Evolutionary conservation across 2,888 invertebrate genomes (phyloP), one percentile per base, ranked within the genome.

Genomic region (Dugesia japonica): DNA sequence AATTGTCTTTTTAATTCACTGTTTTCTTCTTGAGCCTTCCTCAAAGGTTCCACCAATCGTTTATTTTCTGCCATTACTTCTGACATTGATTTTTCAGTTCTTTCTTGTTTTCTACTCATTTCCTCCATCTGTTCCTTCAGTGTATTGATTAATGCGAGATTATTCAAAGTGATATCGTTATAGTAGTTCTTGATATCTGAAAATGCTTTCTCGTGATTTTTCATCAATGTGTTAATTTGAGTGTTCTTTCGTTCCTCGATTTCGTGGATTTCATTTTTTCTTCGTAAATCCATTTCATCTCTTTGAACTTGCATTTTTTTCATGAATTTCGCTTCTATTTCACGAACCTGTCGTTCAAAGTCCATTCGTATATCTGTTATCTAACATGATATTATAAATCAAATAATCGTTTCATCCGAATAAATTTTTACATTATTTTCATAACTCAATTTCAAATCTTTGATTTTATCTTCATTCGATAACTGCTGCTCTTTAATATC

Each of bases 181-280:
- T 94, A 95, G 85, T 94, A 94, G 84, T 90, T 91, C 84, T 93
- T 94, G 86, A 94, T 89, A 83, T 94, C 92, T 71, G 89, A 88
- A 83, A 92, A 92, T 0, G 91, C 90, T 80, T 88, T 88, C 79
- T 92, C 92, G 82, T 95, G 93, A 81, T 90, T 89, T 80, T 84
- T 83, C 79, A 91, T 90, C 78, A 94, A 85, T 42, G 89, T 89
- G 13, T 89, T 88, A 1, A 94, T 88, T 82, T 93, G 93, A 74
- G 89, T 88, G 84, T 92, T 92, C 85, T 94, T 94, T 71, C 92
- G 87, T 82, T 93, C 92, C 83, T 93, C 92, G 9, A 92, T 89
- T 85, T 94, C 92, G 74, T 85, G 84, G 78, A 85, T 83, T 79
- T 86, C 85, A 33, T 84, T 84, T 79, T 85, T 85, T 23, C 85